phyloP scores from a whole-genome alignment of 2,888 invertebrate genomes.

The Achlya flavicornis region DNA sequence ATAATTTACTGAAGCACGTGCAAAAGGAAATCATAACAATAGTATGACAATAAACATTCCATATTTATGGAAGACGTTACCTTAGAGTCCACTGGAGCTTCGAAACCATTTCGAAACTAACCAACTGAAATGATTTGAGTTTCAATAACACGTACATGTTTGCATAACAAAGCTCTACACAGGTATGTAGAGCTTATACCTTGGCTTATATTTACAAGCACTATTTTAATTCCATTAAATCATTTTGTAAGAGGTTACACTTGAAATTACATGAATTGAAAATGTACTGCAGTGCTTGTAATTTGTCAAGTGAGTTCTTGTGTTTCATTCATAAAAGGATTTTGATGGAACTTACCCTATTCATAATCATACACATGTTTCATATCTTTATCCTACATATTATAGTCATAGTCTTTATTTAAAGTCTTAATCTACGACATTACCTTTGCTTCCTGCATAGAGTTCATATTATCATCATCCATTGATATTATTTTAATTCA shows the following conservation, averaged over 20 bases:
- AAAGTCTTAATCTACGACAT: not conserved
- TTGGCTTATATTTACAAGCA: no score
- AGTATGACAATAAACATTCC: not conserved
- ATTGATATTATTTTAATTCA: not conserved
- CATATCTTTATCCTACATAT: not conserved
- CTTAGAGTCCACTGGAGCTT: not conserved
- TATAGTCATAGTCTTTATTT: no score
- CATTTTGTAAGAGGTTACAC: not conserved
- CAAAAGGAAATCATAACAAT: conserved; percentile 3
- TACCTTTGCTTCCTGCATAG: not conserved
- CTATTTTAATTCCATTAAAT: not conserved
- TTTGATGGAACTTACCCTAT: not conserved
- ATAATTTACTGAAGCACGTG: not conserved
- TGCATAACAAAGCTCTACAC: not conserved
- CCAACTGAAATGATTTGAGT: not conserved
- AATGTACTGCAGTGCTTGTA: not conserved
- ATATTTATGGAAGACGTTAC: not conserved
- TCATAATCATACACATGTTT: not conserved
- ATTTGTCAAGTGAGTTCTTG: not conserved
- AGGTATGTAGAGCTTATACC: not conserved
- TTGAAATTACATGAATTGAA: not conserved
- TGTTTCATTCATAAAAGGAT: not conserved
- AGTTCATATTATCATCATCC: not conserved
- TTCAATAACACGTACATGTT: not conserved
- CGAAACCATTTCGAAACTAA: not conserved